Evolutionary conservation across 2,888 invertebrate genomes (phyloP).

Genomic region (Diloba caeruleocephala): DNA sequence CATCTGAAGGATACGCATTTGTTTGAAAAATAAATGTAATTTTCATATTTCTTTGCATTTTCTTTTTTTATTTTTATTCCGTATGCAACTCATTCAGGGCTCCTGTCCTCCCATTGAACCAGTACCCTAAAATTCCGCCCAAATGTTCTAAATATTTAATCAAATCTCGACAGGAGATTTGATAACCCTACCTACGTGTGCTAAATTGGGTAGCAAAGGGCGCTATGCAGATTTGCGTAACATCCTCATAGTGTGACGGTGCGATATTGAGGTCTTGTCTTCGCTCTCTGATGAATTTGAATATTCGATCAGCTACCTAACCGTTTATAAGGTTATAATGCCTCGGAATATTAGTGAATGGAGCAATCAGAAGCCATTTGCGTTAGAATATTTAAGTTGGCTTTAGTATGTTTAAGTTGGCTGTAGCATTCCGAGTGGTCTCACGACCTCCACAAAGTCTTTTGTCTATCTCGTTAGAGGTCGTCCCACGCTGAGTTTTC

Average conservation of each 20-base stretch:
- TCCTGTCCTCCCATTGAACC: too few species aligned
- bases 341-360: slow-evolving; percentile 27
- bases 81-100: too few species aligned
- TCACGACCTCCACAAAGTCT: too few species aligned
- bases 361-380: slow-evolving; percentile 19
- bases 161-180: slow-evolving; percentile 27
- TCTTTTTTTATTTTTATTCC: too few species aligned
- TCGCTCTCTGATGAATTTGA: slow-evolving; percentile 49
- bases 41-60: too few species aligned
- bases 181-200: slow-evolving; percentile 40
- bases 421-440: too few species aligned
- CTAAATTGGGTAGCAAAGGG: slow-evolving; percentile 53
- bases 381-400: slow-evolving; percentile 12
- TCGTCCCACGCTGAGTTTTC: too few species aligned
- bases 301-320: slow-evolving; percentile 47
- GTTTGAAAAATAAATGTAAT: too few species aligned
- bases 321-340: slow-evolving; percentile 40
- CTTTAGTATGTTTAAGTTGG: too few species aligned
- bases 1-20: too few species aligned
- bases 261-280: slow-evolving; percentile 44
- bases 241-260: slow-evolving; percentile 28
- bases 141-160: slow-evolving; percentile 32
- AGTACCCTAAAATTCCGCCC: slow-evolving; percentile 7
- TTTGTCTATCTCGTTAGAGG: too few species aligned
- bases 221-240: slow-evolving; percentile 50